Conservation (phyloP, 2,797 vertebrate species). For the Pseudocheirus occidentalis region DNA sequence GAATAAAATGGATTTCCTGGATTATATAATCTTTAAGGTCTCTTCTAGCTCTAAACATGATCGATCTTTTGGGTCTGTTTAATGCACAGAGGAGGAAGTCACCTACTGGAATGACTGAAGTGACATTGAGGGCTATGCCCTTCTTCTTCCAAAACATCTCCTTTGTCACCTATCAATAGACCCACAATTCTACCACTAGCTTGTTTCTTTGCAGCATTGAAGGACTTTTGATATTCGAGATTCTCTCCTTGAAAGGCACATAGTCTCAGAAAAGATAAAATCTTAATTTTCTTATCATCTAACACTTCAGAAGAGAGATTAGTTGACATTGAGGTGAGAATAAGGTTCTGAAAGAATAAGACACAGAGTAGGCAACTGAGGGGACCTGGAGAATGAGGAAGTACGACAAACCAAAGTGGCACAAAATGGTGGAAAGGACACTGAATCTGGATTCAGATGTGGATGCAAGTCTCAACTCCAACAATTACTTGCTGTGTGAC, state of each 20-base stretch:
- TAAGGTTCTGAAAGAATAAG: background rate
- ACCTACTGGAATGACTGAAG: background rate
- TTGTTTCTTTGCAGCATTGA: conserved; percentile 24
- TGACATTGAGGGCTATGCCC: background rate
- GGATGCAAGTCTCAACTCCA: background rate
- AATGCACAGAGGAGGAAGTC: background rate
- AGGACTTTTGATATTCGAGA: conserved; percentile 25
- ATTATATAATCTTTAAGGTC: background rate
- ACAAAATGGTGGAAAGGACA: conserved; percentile 9
- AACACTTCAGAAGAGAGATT: background rate
- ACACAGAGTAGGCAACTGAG: background rate
- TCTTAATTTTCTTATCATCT: conserved; percentile 29
- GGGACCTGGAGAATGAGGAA: background rate
- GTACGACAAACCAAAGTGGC: background rate
- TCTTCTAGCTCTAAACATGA: conserved; percentile 4
- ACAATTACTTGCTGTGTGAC: conserved; percentile 2
- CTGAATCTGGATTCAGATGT: conserved; percentile 43
- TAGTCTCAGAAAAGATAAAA: background rate
- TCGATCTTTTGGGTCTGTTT: background rate
- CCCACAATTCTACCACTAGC: background rate
- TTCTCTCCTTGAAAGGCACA: background rate
- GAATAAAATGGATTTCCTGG: background rate
- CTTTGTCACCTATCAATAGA: background rate
- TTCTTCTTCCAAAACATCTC: background rate
- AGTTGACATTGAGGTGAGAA: background rate